Evolutionary conservation across 1,140 invertebrate species (phyloP), one percentile per base, ranked within the genome.

Genomic region (Grapholita molesta): DNA sequence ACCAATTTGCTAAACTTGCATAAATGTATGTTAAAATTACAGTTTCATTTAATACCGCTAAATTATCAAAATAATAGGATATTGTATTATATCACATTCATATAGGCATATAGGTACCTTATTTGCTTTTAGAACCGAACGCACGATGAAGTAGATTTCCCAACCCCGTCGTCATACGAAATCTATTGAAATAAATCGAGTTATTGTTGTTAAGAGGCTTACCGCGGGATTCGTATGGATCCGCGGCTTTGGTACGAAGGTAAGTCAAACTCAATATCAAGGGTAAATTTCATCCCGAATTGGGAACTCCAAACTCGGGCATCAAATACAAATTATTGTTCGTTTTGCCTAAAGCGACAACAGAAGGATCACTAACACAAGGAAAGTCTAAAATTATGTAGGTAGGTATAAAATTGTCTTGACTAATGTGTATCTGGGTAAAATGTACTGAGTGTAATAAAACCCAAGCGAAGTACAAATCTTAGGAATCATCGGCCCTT

Each of bases 171-270:
- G 6, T 48, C 42, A 48, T 48, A 7, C 42, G 42, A 48, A 55
- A 28, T 55, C 53, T 55, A 28, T 55, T 11, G 53, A 55, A 55
- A 25, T 55, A 55, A 55, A 55, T 55, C 53, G 53, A 55, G 53
- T 55, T 55, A 55, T 55, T 55, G 53, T 55, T 55, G 53, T 55
- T 55, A 55, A 55, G 53, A 28, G 24, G 53, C 53, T 55, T 55
- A 55, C 24, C 21, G 53, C 8, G 53, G 53, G 53, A 28, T 55
- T 55, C 53, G 24, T 55, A 23, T 24, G 23, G 48, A 53, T 53
- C 48, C 23, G 38, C 11, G 15, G 48, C 48, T 53, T 12, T 55
- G 24, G 53, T 55, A 25, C 1, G 53, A 55, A 48, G 11, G 53
- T 24, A 55, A 55, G 3, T 23, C 53, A 11, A 28, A 5, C 53